phyloP scores from a whole-genome alignment of 2,113 vertebrate genomes.

The Glaucomys volans region DNA sequence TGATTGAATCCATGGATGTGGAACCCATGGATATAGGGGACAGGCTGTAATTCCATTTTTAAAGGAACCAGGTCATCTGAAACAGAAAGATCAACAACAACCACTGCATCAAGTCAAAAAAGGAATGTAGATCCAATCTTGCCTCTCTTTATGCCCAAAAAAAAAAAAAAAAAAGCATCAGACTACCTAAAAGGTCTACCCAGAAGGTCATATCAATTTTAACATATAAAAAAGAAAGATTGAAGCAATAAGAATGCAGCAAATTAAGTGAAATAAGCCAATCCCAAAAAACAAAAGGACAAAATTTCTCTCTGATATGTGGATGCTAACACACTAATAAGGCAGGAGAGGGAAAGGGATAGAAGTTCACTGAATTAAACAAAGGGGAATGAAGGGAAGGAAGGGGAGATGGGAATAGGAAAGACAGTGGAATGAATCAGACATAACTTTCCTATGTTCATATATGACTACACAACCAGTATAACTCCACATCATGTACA shows the following conservation, averaged over 20 bases:
- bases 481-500: no score
- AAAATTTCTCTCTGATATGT: no score
- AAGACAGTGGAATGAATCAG: no score
- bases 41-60: not conserved
- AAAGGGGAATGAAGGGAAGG: no score
- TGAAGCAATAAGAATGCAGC: not conserved
- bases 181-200: not conserved
- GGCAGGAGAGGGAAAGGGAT: no score
- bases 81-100: not conserved
- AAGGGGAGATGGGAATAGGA: no score
- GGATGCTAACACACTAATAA: no score
- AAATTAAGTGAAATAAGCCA: no score
- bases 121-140: not conserved
- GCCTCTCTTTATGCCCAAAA: not conserved
- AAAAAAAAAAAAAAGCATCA: not conserved
- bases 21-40: not conserved
- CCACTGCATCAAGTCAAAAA: not conserved
- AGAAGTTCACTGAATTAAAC: no score
- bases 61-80: not conserved
- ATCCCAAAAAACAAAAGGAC: no score
- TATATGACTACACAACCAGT: no score
- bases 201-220: not conserved
- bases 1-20: not conserved
- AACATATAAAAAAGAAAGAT: not conserved
- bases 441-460: no score